These are phyloP conservation scores for Conchocele bisecta DNA, from an alignment of 2,888 invertebrate genomes.

Conservation along the genomic window DNA sequence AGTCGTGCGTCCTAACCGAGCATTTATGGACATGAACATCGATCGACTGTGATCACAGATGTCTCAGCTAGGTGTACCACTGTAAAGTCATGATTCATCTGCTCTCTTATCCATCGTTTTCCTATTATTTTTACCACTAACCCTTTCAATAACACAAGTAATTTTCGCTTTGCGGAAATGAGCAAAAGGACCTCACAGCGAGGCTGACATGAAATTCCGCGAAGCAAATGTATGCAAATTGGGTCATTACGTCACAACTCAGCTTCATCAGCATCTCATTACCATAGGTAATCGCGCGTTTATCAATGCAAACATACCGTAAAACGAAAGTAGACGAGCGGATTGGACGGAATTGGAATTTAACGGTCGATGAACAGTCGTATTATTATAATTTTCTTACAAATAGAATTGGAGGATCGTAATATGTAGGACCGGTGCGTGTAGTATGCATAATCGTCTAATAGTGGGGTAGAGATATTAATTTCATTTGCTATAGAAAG, in stretches of 20 bases:
- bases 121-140: conserved; percentile 20
- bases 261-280: conserved; percentile 35
- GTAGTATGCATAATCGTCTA: no score
- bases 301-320: no score
- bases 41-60: conserved; percentile 32
- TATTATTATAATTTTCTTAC: no score
- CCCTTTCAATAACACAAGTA: conserved; percentile 16
- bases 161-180: conserved; percentile 66
- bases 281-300: no score
- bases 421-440: no score
- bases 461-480: no score
- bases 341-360: no score
- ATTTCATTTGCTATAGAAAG: no score
- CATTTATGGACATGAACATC: not conserved
- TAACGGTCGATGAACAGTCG: no score
- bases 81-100: conserved; percentile 22
- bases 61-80: conserved; percentile 23
- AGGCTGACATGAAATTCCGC: conserved; percentile 66
- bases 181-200: conserved; percentile 65
- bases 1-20: conserved; percentile 40
- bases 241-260: conserved; percentile 36
- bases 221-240: conserved; percentile 64
- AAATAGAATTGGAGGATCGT: no score
- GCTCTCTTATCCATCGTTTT: conserved; percentile 52
- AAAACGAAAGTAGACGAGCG: no score